These are phyloP conservation scores for Plestiodon gilberti DNA, from an alignment of 2,113 vertebrate genomes.

Conservation along the genomic window DNA sequence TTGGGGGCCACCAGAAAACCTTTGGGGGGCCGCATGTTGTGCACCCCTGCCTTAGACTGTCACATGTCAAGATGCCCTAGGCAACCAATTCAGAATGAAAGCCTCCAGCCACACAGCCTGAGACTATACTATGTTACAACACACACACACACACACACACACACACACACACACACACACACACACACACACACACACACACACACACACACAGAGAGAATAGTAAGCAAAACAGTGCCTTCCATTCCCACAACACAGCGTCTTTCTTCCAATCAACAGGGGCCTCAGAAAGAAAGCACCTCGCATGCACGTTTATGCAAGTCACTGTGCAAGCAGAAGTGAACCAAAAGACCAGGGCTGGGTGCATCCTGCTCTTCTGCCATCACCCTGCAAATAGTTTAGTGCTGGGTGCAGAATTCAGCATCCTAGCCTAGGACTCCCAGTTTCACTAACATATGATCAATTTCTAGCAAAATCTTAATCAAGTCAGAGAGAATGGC, in stretches of 20 bases:
- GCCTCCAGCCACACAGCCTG: background rate
- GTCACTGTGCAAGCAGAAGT: background rate
- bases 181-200: too few relatives aligned
- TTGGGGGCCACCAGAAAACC: too few relatives aligned
- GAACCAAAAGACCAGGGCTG: background rate
- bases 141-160: too few relatives aligned
- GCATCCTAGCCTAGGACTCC: background rate
- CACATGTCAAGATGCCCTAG: background rate
- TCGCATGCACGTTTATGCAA: background rate
- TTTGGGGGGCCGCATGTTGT: too few relatives aligned
- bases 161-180: too few relatives aligned
- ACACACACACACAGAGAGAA: too few relatives aligned
- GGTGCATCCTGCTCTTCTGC: background rate
- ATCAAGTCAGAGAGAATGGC: background rate
- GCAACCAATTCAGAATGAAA: background rate
- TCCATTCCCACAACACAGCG: too few relatives aligned
- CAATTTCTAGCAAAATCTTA: background rate
- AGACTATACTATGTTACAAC: background rate
- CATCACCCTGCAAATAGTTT: background rate
- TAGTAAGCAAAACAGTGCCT: too few relatives aligned
- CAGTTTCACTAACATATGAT: background rate
- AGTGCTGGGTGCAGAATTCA: background rate
- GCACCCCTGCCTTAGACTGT: too few relatives aligned
- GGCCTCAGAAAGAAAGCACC: background rate
- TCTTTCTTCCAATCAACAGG: background rate